Conservation (phyloP, 2,113 vertebrate species). For the Delphinus delphis region DNA sequence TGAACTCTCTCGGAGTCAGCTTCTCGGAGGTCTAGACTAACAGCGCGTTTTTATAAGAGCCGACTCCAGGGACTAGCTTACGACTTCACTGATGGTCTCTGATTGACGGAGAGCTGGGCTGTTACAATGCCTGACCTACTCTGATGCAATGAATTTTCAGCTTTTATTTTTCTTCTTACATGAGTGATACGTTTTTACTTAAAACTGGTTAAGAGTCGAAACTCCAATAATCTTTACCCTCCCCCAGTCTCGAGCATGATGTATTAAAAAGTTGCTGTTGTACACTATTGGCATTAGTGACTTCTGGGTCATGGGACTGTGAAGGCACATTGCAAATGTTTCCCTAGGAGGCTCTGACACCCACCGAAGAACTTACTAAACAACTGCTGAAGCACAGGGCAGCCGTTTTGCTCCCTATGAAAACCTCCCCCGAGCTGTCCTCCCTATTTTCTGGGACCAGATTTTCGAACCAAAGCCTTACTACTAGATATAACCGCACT, state of each 20-base stretch:
- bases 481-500: not conserved
- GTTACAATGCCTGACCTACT: not conserved
- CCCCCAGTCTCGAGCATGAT: no score
- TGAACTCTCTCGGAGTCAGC: not conserved
- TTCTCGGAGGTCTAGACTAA: not conserved
- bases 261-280: not conserved
- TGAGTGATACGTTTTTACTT: not conserved
- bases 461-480: not conserved
- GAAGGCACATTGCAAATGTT: not conserved
- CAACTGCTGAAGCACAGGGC: not conserved
- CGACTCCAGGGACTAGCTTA: not conserved
- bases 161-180: not conserved
- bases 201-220: not conserved
- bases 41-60: rapidly evolving
- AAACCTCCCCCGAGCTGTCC: not conserved
- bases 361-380: not conserved
- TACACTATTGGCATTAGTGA: not conserved
- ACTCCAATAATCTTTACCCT: not conserved
- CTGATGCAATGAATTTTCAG: not conserved
- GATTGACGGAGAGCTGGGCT: not conserved
- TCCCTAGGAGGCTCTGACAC: not conserved
- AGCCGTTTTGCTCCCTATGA: not conserved
- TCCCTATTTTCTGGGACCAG: not conserved
- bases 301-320: rapidly evolving
- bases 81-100: not conserved